phyloP scores from a whole-genome alignment of 2,113 vertebrate genomes.

The Speoplatyrhinus poulsoni region DNA sequence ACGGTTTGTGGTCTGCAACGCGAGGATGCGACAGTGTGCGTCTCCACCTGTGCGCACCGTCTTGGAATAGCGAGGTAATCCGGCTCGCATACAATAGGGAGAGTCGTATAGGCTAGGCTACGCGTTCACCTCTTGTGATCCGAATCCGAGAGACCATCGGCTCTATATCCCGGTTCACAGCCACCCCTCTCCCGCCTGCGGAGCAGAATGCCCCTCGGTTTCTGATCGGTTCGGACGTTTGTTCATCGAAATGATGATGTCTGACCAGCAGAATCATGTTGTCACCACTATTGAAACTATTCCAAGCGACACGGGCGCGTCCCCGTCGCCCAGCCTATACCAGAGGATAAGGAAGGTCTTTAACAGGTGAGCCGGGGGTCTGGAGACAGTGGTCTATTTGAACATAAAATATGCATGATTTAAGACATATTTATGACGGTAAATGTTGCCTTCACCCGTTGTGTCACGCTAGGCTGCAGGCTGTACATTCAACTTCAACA shows the following conservation, averaged over 20 bases:
- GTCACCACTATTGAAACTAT: constrained; percentile 86
- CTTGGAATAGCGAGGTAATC: constrained; percentile 41
- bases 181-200: constrained; percentile 43
- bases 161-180: constrained; percentile 37
- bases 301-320: constrained; percentile 74
- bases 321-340: constrained; percentile 71
- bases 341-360: constrained; percentile 85
- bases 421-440: neutral
- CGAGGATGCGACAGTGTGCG: neutral
- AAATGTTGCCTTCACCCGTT: constrained; percentile 4
- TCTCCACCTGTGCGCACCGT: constrained; percentile 26
- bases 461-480: neutral
- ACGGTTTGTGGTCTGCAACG: no score
- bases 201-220: constrained; percentile 77
- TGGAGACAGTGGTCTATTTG: neutral
- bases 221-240: constrained; percentile 67
- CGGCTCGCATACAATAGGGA: constrained; percentile 13
- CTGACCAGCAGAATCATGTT: constrained; percentile 82
- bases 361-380: constrained; percentile 79
- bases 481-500: constrained; percentile 31
- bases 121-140: neutral
- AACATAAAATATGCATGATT: neutral
- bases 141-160: constrained; percentile 14
- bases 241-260: constrained; percentile 64
- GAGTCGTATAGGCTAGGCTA: neutral